phyloP scores from a whole-genome alignment of 2,113 vertebrate species.

The Trichomycterus rosablanca region DNA sequence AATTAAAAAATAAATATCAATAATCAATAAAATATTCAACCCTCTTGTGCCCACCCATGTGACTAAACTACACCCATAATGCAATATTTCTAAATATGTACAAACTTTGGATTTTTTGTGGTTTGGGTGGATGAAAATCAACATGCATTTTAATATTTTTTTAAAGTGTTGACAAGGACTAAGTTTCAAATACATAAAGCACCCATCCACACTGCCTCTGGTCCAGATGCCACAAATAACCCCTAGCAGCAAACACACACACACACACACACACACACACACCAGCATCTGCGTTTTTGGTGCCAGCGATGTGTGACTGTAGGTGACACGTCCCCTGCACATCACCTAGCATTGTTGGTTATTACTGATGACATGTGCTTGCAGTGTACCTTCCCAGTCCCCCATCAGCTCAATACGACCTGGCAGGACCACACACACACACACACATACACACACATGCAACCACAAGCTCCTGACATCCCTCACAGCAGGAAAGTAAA shows the following conservation, averaged over 20 bases:
- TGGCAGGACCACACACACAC: slow-evolving; percentile 66
- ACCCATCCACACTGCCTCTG: no score
- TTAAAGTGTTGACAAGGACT: no score
- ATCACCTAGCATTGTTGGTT: slow-evolving; percentile 50
- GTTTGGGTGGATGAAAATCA: no score
- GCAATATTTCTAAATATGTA: no score
- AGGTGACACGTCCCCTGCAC: slow-evolving; percentile 49
- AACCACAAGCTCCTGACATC: slow-evolving; percentile 56
- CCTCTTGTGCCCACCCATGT: no score
- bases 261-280: background rate
- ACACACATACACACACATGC: slow-evolving; percentile 5
- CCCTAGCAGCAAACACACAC: background rate
- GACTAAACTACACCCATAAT: no score
- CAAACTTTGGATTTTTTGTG: no score
- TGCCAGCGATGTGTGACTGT: slow-evolving; percentile 16
- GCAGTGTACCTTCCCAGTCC: slow-evolving; percentile 74
- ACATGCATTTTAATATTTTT: no score
- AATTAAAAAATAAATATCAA: no score
- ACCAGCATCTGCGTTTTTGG: background rate
- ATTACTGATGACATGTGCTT: slow-evolving; percentile 71
- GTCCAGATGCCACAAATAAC: no score
- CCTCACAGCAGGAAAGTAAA: slow-evolving; percentile 59
- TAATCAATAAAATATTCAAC: no score
- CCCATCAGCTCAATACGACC: slow-evolving; percentile 71
- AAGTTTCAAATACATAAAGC: no score